Evolutionary conservation across 2,113 vertebrate species (phyloP), one percentile per base, ranked within the genome.

Genomic region (Arenaria interpres): DNA sequence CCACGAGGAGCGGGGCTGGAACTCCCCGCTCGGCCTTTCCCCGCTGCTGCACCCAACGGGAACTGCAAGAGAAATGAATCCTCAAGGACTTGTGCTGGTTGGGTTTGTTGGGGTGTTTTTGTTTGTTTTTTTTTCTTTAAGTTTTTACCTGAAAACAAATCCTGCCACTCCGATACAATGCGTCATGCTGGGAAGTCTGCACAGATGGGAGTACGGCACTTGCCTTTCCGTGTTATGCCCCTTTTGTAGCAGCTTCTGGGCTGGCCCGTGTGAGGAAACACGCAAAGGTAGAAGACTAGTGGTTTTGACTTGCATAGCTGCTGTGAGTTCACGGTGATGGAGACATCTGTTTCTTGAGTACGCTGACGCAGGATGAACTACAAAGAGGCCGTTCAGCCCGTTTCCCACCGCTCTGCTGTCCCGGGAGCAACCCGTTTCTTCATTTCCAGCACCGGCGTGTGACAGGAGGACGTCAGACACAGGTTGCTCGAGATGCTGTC

Each of bases 281-380:
- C 21, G 7, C 21, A 9, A 32, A 69, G 6, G 25, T 3, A 51
- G 87, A 71, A 67, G 91, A 66, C 39, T 15, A 71, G 54, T 37
- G 85, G 80, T 75, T 93, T 56, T 46, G 57, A 80, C 68, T 96
- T 96, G 93, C 95, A 95, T 89, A 95, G 93, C 81, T 93, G 90
- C 87, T 69, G 94, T 50, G 50, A 37, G 39, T 76, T 51, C 71
- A 7, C 15, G 67, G 56, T 67, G 89, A 56, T 46, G 89, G 62
- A 78, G 57, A 23, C 20, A 6, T 15, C 76, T 51, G 48, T 18
- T 85, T 22, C 20, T 0, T 1, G 78, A 51, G 63, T 7, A 37
- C 46, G 12, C 1, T 1, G 72, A 54, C 14, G 8, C 46, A n/a
- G 43, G 39, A 37, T 23, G 43, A 41, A 43, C 11, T 11, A 23